Conservation (phyloP, 2,888 invertebrate genomes). For the Hypomecis atomaria region DNA sequence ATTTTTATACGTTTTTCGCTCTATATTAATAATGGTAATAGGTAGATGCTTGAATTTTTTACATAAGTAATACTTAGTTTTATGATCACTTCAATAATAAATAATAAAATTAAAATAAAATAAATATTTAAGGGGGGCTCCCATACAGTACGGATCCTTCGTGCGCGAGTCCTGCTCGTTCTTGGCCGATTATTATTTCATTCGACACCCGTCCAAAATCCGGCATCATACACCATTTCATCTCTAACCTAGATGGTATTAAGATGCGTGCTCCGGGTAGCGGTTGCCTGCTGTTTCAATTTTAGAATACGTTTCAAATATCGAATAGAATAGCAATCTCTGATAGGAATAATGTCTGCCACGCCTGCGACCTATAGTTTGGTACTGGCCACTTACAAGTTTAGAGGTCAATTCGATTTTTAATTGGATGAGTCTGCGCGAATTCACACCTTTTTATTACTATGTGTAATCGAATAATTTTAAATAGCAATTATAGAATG, state of each 20-base stretch:
- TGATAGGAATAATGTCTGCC: slow-evolving; percentile 62
- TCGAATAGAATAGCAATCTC: slow-evolving; percentile 69
- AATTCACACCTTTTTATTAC: slow-evolving; percentile 2
- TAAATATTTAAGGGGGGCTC: too few species aligned
- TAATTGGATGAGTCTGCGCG: slow-evolving; percentile 26
- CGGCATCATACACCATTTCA: slow-evolving; percentile 7
- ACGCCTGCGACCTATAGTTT: slow-evolving; percentile 69
- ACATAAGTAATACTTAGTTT: too few species aligned
- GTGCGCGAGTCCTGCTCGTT: too few species aligned
- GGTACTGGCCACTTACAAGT: slow-evolving; percentile 52
- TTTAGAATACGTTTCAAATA: slow-evolving; percentile 77
- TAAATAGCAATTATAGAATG: background rate
- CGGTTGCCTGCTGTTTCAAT: slow-evolving; percentile 80
- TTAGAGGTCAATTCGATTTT: slow-evolving; percentile 47
- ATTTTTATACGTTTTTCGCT: too few species aligned
- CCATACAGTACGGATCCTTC: too few species aligned
- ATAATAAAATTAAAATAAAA: too few species aligned
- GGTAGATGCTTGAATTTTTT: too few species aligned
- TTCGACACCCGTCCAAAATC: background rate
- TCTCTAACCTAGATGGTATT: slow-evolving; percentile 49
- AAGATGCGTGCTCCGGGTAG: slow-evolving; percentile 51
- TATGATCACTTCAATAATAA: too few species aligned
- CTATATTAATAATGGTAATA: too few species aligned
- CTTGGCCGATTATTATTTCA: too few species aligned
- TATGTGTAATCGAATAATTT: background rate